Base-by-base conservation (phyloP, 2,888 invertebrate species). In the Cabera pusaria region DNA sequence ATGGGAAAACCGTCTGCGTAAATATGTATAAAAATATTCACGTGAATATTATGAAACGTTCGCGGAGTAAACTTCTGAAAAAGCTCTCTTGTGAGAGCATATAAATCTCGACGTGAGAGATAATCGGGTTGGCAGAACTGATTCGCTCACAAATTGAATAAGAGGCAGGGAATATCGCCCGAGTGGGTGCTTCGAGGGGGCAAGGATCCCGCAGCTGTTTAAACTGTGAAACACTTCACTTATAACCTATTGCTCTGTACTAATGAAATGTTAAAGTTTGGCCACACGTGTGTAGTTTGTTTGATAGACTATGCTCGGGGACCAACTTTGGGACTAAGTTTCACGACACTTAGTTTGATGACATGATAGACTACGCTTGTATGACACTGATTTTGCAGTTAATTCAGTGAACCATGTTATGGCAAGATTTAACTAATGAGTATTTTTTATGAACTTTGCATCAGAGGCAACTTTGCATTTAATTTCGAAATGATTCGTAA, bases 61-160 rank as follows among this genome's bases (percentile, higher is more conserved):
- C 59, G 56, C 48, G 52, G 53, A 58, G 61, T 56, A 62, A 71
- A 70, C 60, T 67, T 67, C 64, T 61, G 61, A 64, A 70, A 72
- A 75, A 67, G 67, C 73, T 65, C 71, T 73, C 72, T 67, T 68
- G 72, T 66, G 75, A 79, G 74, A 79, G 74, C 72, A 72, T 77
- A 80, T 83, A 82, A 83, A 84, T 77, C 77, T 72, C 67, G 75
- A 77, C 78, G 75, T 79, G 78, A 73, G 76, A 83, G 77, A 84
- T 86, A 86, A 85, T 84, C 82, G 76, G 72, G 81, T 84, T 84
- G 80, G 78, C 72, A 76, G 80, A 80, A 82, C 83, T 83, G 85
- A 85, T 86, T 86, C 81, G 76, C 74, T 82, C 76, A 69, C 81
- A 86, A 85, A 85, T 86, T 85, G 82, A 85, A 86, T 85, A 82